phyloP scores from a whole-genome alignment of 1,140 invertebrate species.

The Pogonomyrmex californicus region DNA sequence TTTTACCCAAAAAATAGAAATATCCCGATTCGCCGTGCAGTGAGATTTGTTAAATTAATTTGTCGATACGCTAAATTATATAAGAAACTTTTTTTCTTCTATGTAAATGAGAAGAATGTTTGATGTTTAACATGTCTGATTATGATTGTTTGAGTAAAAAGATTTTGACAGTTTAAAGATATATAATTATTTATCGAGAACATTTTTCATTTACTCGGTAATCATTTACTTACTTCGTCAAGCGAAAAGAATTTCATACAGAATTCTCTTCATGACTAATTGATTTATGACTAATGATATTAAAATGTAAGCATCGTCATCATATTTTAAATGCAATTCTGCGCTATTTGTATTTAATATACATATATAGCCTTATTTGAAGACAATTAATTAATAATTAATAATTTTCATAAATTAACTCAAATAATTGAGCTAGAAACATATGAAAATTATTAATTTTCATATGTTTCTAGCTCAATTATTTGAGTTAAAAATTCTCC shows the following conservation, averaged over 20 bases:
- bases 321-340: neutral
- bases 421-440: neutral
- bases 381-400: neutral
- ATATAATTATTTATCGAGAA: conserved; percentile 28
- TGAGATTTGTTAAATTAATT: neutral
- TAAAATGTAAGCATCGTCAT: conserved; percentile 20
- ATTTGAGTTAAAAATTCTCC: neutral
- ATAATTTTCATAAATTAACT: neutral
- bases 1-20: neutral
- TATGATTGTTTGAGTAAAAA: neutral
- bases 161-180: neutral
- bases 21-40: neutral
- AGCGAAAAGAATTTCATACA: conserved; percentile 14
- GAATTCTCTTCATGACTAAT: conserved; percentile 27
- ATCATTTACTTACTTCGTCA: conserved; percentile 30
- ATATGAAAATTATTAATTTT: neutral
- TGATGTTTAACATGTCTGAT: neutral
- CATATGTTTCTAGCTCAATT: neutral
- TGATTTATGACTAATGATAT: conserved; percentile 28
- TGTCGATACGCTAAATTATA: neutral
- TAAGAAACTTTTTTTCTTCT: neutral
- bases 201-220: conserved; percentile 12
- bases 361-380: neutral
- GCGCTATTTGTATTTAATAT: conserved; percentile 1
- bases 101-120: neutral